Evolutionary conservation across 2,797 vertebrate genomes (phyloP).

Genomic region (Coregonus sp.): DNA sequence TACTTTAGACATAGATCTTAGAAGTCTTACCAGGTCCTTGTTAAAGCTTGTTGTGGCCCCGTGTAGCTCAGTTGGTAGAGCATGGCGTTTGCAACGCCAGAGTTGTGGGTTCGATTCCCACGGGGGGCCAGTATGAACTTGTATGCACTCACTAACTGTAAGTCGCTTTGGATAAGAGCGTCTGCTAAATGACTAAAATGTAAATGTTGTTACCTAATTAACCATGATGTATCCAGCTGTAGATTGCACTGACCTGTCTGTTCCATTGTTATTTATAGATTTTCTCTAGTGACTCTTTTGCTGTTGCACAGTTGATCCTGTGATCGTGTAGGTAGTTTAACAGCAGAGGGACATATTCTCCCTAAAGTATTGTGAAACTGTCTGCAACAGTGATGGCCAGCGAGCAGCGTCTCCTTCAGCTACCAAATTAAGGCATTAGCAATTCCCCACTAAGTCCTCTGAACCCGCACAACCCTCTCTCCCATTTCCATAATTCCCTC

Average conservation of each 20-base stretch:
- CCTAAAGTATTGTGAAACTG: neutral
- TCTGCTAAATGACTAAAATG: too few species aligned
- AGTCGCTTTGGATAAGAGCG: too few species aligned
- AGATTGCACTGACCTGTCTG: neutral
- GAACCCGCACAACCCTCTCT: slow-evolving; percentile 10
- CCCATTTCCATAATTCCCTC: slow-evolving; percentile 41
- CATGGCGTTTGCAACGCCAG: too few species aligned
- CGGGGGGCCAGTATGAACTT: too few species aligned
- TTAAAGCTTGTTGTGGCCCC: neutral
- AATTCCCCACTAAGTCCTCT: slow-evolving; percentile 12
- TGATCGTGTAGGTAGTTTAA: too few species aligned
- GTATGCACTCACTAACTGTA: too few species aligned
- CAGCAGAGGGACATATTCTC: neutral
- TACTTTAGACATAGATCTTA: neutral
- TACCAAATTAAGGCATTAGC: slow-evolving; percentile 23
- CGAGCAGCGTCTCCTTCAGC: neutral
- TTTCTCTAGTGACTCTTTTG: neutral
- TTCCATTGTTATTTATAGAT: neutral
- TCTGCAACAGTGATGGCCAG: neutral
- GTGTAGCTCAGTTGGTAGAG: too few species aligned
- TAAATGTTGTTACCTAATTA: neutral
- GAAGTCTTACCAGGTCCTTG: neutral
- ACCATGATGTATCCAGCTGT: neutral
- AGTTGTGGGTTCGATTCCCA: too few species aligned
- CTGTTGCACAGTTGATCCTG: neutral